phyloP scores from a whole-genome alignment of 2,113 vertebrate species.

The Phocoena sinus region DNA sequence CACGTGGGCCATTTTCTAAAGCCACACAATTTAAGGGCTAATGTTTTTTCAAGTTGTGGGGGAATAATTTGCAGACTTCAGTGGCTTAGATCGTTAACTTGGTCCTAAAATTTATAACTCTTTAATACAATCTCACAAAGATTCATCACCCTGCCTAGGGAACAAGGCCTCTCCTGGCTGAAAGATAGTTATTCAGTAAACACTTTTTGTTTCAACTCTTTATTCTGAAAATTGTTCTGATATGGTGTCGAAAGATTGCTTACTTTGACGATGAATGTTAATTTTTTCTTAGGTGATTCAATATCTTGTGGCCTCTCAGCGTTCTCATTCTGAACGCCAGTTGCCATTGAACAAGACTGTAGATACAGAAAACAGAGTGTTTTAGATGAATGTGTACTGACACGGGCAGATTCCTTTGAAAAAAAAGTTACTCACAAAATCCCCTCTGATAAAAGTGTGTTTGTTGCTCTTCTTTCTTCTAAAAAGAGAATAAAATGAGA shows the following conservation, averaged over 20 bases:
- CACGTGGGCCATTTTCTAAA: neutral
- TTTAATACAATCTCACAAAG: neutral
- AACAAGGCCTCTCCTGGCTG: neutral
- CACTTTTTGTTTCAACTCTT: neutral
- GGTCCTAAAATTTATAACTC: neutral
- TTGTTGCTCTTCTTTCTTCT: slow-evolving; percentile 3
- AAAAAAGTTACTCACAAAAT: neutral
- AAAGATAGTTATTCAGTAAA: neutral
- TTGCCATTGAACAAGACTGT: neutral
- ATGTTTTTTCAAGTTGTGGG: neutral
- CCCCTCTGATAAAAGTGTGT: neutral
- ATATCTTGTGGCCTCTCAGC: neutral
- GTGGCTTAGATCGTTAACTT: neutral
- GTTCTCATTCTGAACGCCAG: neutral
- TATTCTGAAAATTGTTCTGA: slow-evolving; percentile 41
- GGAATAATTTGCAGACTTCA: neutral
- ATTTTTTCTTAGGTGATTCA: slow-evolving; percentile 14
- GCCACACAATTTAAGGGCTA: neutral
- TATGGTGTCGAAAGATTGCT: neutral
- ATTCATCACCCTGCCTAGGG: neutral
- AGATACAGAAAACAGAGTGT: neutral
- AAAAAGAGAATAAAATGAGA: neutral
- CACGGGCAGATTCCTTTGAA: neutral
- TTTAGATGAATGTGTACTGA: neutral
- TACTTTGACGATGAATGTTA: neutral